Evolutionary conservation across 2,797 vertebrate species (phyloP).

Genomic region (Hirundo rustica): DNA sequence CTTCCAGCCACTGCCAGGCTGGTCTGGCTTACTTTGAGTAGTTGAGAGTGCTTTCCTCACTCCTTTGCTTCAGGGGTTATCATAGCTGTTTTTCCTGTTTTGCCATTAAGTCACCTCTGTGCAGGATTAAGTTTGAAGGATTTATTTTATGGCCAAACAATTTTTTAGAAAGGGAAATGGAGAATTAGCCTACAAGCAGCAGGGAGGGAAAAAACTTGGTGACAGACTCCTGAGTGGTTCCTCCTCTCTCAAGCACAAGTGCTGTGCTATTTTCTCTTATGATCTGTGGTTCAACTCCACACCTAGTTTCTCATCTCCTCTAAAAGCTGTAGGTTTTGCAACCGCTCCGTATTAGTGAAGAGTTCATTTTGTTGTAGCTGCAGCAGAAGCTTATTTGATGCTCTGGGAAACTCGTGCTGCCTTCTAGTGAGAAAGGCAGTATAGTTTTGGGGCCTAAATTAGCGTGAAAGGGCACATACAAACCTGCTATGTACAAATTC

Average conservation of each 20-base stretch:
- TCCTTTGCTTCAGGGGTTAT: constrained; percentile 18
- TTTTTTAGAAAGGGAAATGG: background rate
- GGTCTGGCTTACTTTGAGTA: background rate
- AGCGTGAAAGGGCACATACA: constrained; percentile 10
- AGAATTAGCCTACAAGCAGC: background rate
- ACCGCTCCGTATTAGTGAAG: background rate
- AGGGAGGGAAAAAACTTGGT: background rate
- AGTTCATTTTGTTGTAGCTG: background rate
- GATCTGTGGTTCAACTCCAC: background rate
- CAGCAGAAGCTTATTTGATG: background rate
- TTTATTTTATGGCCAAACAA: background rate
- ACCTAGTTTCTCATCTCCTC: background rate
- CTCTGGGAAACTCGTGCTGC: background rate
- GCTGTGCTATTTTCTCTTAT: background rate
- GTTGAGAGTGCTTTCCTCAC: background rate
- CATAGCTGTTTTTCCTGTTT: constrained; percentile 16
- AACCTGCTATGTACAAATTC: constrained; percentile 42
- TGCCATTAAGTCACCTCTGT: constrained; percentile 1
- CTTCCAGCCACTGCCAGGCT: background rate
- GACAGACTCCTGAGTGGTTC: background rate
- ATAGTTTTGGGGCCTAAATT: background rate
- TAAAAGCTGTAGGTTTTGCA: constrained; percentile 7
- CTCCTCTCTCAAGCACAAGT: background rate
- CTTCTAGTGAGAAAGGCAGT: background rate
- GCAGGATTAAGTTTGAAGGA: background rate